Evolutionary conservation across 2,888 invertebrate genomes (phyloP).

Genomic region (Plutella xylostella): DNA sequence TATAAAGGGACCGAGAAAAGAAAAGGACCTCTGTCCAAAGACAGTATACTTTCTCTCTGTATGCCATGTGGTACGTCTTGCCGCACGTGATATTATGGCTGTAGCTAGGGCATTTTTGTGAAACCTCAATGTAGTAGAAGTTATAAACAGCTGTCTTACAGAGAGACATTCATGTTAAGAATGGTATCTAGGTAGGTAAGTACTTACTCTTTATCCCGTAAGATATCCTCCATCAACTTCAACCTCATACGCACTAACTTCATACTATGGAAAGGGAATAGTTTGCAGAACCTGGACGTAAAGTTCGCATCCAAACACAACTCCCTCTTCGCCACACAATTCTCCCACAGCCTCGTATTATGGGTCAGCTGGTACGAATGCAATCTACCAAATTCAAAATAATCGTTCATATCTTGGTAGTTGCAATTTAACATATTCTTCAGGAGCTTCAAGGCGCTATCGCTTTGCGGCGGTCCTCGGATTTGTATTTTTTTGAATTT

Average conservation of each 20-base stretch:
- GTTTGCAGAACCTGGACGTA: constrained; percentile 74
- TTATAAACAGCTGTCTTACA: no score
- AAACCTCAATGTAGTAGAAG: no score
- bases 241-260: constrained; percentile 78
- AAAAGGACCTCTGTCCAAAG: no score
- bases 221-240: constrained; percentile 71
- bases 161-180: no score
- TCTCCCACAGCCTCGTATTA: constrained; percentile 77
- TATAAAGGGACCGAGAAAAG: no score
- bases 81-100: no score
- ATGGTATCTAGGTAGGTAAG: no score
- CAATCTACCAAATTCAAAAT: constrained; percentile 74
- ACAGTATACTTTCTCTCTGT: no score
- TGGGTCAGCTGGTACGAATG: constrained; percentile 80
- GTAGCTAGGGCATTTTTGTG: no score
- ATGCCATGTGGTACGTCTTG: no score
- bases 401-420: constrained; percentile 73
- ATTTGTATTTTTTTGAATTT: constrained; percentile 78
- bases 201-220: no score
- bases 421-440: constrained; percentile 65
- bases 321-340: constrained; percentile 52
- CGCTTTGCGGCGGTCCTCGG: constrained; percentile 70
- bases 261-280: constrained; percentile 83
- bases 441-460: constrained; percentile 26
- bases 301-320: constrained; percentile 41